A percentile compares a stretch with the other conserved stretches of the same genome.
These are phyloP conservation scores for Sphaerophoria rueppellii DNA, from an alignment of 2,888 invertebrate genomes.

Conservation along the genomic window DNA sequence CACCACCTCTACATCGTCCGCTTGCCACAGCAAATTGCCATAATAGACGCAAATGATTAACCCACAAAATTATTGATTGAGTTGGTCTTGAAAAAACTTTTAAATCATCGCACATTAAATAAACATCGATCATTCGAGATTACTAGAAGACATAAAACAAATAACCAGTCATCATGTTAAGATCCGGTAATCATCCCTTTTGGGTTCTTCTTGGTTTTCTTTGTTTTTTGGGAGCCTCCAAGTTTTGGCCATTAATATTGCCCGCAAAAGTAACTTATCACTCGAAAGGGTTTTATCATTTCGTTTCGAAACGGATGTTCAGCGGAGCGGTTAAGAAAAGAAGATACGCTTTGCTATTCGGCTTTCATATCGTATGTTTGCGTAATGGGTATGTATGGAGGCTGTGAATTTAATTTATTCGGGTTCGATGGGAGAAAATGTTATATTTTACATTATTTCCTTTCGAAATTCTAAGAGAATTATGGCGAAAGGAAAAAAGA, in stretches of 20 bases:
- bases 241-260: slow-evolving; percentile 49
- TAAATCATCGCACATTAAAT: slow-evolving; percentile 41
- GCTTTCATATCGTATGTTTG: not conserved
- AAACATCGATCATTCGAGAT: slow-evolving; percentile 47
- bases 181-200: slow-evolving; percentile 19
- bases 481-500: no score
- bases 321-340: slow-evolving; percentile 11
- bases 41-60: slow-evolving; percentile 10
- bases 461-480: not conserved
- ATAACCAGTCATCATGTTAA: slow-evolving; percentile 28
- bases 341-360: not conserved
- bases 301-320: slow-evolving; percentile 26
- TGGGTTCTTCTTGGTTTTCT: not conserved
- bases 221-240: not conserved
- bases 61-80: slow-evolving; percentile 15
- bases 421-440: slow-evolving; percentile 10
- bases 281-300: slow-evolving; percentile 47
- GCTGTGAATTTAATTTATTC: slow-evolving; percentile 26
- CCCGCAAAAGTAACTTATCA: slow-evolving; percentile 48
- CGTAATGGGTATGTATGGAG: slow-evolving; percentile 7
- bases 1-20: not conserved
- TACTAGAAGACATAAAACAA: slow-evolving; percentile 39
- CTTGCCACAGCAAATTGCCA: not conserved
- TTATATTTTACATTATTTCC: slow-evolving; percentile 23
- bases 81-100: slow-evolving; percentile 29